Conservation (phyloP, 2,888 invertebrate genomes). For the Netelia inedita region DNA sequence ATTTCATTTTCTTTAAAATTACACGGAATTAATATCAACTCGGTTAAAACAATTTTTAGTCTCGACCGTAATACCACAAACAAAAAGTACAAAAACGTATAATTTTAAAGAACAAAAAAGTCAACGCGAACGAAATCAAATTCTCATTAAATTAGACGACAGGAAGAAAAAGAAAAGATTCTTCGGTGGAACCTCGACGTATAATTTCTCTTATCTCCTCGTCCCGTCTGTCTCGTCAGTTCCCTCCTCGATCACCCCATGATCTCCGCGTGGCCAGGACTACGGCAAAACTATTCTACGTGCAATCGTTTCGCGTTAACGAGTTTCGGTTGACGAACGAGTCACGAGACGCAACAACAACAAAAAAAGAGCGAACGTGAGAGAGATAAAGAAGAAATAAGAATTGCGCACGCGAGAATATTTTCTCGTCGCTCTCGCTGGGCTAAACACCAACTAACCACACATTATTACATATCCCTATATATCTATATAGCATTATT, state of each 20-base stretch:
- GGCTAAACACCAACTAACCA: slow-evolving; percentile 29
- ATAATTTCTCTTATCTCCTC: slow-evolving; percentile 33
- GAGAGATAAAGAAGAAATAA: not conserved
- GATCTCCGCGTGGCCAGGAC: not conserved
- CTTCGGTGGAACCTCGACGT: not conserved
- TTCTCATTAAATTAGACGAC: not conserved
- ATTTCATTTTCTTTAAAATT: no score
- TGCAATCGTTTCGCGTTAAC: slow-evolving; percentile 67
- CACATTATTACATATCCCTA: slow-evolving; percentile 6
- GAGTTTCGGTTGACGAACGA: slow-evolving; percentile 71
- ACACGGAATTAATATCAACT: no score
- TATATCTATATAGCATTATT: not conserved
- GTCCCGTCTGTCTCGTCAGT: slow-evolving; percentile 11
- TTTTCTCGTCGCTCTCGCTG: slow-evolving; percentile 22
- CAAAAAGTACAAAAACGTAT: not conserved
- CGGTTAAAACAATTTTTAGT: no score
- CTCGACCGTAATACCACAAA: no score
- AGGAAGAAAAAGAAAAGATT: not conserved
- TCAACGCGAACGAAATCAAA: not conserved
- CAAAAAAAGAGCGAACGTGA: not conserved
- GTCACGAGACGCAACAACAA: slow-evolving; percentile 11
- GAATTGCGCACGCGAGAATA: slow-evolving; percentile 58
- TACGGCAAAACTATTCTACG: slow-evolving; percentile 25
- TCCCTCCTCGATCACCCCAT: not conserved
- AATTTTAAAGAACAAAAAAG: not conserved